Percentiles rank a stretch among this genome's conserved stretches.
Conservation (phyloP, 37 sponge, comb jelly and placozoan genomes). For the Diacarnus erythraeanus region DNA sequence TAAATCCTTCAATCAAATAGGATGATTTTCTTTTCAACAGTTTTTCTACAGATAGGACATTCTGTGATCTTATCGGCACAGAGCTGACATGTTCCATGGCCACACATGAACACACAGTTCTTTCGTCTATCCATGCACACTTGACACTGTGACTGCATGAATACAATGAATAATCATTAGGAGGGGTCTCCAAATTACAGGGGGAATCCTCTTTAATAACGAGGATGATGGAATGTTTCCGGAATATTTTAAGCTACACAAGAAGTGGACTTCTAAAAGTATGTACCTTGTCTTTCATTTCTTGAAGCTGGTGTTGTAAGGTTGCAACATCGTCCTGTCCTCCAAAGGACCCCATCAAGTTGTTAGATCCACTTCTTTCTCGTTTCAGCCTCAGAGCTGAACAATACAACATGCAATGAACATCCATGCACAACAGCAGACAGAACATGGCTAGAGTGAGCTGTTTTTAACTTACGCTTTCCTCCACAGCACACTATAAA, state of each 20-base stretch:
- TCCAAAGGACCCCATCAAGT: background rate
- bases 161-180: no score
- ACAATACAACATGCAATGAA: background rate
- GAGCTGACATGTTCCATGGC: slow-evolving; percentile 88
- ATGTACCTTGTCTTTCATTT: slow-evolving; percentile 80
- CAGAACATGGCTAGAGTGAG: background rate
- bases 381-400: slow-evolving; percentile 32
- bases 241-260: no score
- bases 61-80: slow-evolving; percentile 84
- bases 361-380: slow-evolving; percentile 19
- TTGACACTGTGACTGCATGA: slow-evolving; percentile 72
- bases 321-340: slow-evolving; percentile 23
- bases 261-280: no score
- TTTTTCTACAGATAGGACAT: slow-evolving; percentile 91
- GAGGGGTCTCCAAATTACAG: no score
- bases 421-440: no score
- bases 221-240: no score
- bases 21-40: slow-evolving; percentile 75
- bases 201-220: no score
- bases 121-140: slow-evolving; percentile 87
- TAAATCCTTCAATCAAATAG: slow-evolving; percentile 60
- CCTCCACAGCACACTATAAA: slow-evolving; percentile 55
- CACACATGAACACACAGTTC: slow-evolving; percentile 90
- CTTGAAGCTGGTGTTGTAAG: slow-evolving; percentile 72
- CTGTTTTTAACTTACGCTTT: slow-evolving; percentile 39